Evolutionary conservation across 2,113 vertebrate species (phyloP).

Genomic region (Sinocyclocheilus anophthalmus): DNA sequence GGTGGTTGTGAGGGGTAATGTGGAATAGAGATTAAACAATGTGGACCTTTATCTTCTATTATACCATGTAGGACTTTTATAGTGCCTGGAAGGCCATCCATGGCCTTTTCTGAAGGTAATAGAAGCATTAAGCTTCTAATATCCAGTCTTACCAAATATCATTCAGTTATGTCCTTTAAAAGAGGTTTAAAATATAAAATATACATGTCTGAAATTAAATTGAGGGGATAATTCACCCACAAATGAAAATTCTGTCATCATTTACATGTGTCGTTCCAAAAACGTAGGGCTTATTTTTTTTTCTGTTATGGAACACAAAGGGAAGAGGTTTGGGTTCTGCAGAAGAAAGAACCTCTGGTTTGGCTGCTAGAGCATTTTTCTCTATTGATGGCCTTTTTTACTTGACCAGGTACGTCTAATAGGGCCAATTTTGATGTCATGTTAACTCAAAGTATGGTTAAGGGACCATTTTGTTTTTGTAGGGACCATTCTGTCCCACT

Average conservation of each 20-base stretch:
- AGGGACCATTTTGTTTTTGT: not conserved
- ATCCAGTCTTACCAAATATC: not conserved
- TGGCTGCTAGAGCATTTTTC: not conserved
- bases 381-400: not conserved
- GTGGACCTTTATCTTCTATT: conserved; percentile 31
- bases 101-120: conserved; percentile 17
- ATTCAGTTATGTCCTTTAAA: not conserved
- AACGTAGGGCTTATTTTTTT: not conserved
- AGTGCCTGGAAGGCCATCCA: conserved; percentile 21
- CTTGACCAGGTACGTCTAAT: not conserved
- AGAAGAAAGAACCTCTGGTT: not conserved
- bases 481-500: not conserved
- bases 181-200: not conserved
- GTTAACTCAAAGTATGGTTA: not conserved
- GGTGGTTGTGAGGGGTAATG: conserved; percentile 14
- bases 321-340: not conserved
- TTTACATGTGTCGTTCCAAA: not conserved
- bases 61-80: conserved; percentile 18
- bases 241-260: not conserved
- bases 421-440: not conserved
- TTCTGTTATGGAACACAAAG: not conserved
- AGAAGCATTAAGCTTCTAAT: conserved; percentile 5
- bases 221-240: not conserved
- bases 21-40: conserved; percentile 30
- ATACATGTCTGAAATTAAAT: not conserved